Base-by-base conservation (phyloP, 2,888 invertebrate genomes). In the Prosopocoilus inquinatus region DNA sequence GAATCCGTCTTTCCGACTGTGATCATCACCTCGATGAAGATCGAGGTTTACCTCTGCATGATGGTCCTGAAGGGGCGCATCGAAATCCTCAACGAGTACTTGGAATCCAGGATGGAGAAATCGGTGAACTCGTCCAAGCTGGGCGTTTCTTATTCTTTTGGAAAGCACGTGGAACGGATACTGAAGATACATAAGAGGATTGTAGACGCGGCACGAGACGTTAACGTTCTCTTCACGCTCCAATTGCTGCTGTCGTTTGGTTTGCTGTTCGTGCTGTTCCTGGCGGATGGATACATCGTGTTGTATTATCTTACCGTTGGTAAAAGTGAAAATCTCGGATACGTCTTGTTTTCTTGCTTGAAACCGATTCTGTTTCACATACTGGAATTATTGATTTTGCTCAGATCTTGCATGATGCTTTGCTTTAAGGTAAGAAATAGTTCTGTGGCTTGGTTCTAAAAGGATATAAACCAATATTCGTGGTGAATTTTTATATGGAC, bases 41-140 rank as follows among this genome's bases (percentile, higher is more conserved):
- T 61, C 8, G 53, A 59, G 20, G 59, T 59, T 44, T 55, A 28
- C 47, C 15, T 50, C 8, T 57, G 58, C 43, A 52, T 44, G 11
- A 43, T 45, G 9, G 35, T 49, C 9, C 15, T 59, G 38, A 50
- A 46, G 13, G 20, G 54, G 16, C 54, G 61, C n/a, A 36, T 35
- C 9, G 51, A 51, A 44, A 47, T 51, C 1, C 7, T 56, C n/a
- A 56, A 56, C 39, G 45, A 16, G 3, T 20, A 47, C 20, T 33
- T 56, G 13, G 52, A 48, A 11, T 32, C 34, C 1, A 35, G 28
- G 3, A 48, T 49, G 5, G 45, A 32, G 36, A 43, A 33, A 34
- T 34, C 9, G 9, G 35, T 35, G 9, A 34, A 34, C 11, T 11
- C 32, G 3, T 35, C 44, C 2, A 54, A 49, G 11, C 39, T 12